These are phyloP conservation scores for Brachystomella parvula DNA, from an alignment of 1,140 invertebrate genomes.

Conservation along the genomic window DNA sequence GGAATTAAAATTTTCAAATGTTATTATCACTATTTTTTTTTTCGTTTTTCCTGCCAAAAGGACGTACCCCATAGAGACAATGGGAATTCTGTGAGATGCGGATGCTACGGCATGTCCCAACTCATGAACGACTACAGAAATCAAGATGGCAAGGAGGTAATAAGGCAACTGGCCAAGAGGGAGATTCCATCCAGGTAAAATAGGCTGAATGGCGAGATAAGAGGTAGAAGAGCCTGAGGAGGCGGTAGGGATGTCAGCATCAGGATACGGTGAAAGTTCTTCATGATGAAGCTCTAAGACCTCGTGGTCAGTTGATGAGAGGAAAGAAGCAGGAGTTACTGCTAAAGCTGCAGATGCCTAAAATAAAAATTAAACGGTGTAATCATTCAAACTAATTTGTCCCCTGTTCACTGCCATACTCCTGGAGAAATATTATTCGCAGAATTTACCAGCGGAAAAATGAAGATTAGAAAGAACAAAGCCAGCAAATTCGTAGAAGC, in stretches of 20 bases:
- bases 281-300: constrained; percentile 32
- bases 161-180: constrained; percentile 35
- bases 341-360: constrained; percentile 23
- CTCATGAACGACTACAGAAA: constrained; percentile 36
- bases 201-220: constrained; percentile 36
- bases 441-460: too few species aligned
- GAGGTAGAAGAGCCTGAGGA: constrained; percentile 20
- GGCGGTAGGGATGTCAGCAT: constrained; percentile 27
- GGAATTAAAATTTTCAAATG: constrained; percentile 6
- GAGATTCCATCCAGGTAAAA: constrained; percentile 38
- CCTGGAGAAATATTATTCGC: too few species aligned
- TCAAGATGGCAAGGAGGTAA: constrained; percentile 35
- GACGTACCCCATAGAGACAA: constrained; percentile 20
- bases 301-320: constrained; percentile 8
- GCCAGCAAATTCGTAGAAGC: too few species aligned
- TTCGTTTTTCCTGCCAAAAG: too few species aligned
- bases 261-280: constrained; percentile 26
- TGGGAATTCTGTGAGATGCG: constrained; percentile 36
- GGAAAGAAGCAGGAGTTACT: constrained; percentile 25
- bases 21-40: background rate
- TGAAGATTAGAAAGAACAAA: too few species aligned
- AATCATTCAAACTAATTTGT: background rate
- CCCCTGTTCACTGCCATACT: background rate
- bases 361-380: background rate
- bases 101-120: constrained; percentile 36